Evolutionary conservation across 2,113 vertebrate species (phyloP).

Genomic region (Grantiella picta): DNA sequence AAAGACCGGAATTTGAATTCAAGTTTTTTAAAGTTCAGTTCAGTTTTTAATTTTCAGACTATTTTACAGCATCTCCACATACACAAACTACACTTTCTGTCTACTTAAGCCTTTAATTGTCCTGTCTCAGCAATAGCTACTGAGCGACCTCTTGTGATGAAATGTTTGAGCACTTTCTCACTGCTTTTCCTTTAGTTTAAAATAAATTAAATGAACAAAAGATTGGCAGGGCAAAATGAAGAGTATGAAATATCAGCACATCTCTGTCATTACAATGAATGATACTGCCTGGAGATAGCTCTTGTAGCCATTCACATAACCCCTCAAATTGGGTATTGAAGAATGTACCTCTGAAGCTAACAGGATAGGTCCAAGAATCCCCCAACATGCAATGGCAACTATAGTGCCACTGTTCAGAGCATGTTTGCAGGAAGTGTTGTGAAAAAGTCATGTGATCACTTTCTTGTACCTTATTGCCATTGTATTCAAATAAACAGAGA

Average conservation of each 20-base stretch:
- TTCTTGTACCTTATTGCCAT: not conserved
- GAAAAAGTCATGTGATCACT: not conserved
- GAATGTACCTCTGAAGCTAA: not conserved
- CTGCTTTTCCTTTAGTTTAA: not conserved
- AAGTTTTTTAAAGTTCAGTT: no score
- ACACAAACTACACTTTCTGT: not conserved
- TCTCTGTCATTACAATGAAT: not conserved
- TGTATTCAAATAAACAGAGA: not conserved
- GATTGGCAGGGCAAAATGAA: not conserved
- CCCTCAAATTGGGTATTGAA: not conserved
- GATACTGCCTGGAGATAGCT: not conserved
- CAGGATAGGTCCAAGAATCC: rapidly evolving
- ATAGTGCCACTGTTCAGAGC: not conserved
- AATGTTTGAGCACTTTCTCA: not conserved
- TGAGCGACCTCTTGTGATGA: constrained; percentile 65
- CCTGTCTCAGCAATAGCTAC: not conserved
- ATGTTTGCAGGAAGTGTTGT: not conserved
- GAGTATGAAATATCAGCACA: not conserved
- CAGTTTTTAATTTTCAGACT: not conserved
- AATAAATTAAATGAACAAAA: not conserved
- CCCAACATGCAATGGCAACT: rapidly evolving
- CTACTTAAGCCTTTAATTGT: not conserved
- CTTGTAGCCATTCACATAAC: not conserved
- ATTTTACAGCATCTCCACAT: not conserved
- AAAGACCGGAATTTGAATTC: not conserved